These are phyloP conservation scores for Vulpes lagopus DNA, from an alignment of 2,113 vertebrate genomes.

Conservation along the genomic window DNA sequence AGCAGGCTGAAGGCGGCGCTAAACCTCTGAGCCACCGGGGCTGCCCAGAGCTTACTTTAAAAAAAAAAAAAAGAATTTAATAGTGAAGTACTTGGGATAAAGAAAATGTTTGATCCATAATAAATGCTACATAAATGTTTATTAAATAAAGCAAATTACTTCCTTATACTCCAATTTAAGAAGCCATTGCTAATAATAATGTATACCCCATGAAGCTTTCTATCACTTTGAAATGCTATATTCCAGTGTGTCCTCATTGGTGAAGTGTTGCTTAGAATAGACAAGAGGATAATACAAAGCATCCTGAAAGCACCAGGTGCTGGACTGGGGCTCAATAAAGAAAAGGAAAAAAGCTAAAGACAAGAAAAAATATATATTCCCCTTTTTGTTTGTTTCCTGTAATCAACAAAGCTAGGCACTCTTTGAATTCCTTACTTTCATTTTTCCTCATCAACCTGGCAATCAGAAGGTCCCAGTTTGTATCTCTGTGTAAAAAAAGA, in stretches of 20 bases:
- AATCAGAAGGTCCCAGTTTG: neutral
- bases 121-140: neutral
- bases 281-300: neutral
- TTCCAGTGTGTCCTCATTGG: neutral
- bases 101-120: neutral
- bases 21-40: too few species aligned
- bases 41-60: too few species aligned
- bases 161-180: neutral
- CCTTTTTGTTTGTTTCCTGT: neutral
- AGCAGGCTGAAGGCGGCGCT: too few species aligned
- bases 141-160: slow-evolving; percentile 13
- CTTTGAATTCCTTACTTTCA: neutral
- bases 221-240: neutral
- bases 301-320: neutral
- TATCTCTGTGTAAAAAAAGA: neutral
- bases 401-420: neutral
- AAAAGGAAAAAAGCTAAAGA: neutral
- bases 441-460: neutral
- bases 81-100: neutral
- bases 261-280: neutral
- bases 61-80: neutral
- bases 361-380: neutral
- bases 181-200: neutral
- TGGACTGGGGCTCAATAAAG: neutral
- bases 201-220: neutral